A percentile compares a stretch with the other conserved stretches of the same genome.
Evolutionary conservation across 2,797 vertebrate genomes (phyloP).

Genomic region (Coccyzus lansbergi): DNA sequence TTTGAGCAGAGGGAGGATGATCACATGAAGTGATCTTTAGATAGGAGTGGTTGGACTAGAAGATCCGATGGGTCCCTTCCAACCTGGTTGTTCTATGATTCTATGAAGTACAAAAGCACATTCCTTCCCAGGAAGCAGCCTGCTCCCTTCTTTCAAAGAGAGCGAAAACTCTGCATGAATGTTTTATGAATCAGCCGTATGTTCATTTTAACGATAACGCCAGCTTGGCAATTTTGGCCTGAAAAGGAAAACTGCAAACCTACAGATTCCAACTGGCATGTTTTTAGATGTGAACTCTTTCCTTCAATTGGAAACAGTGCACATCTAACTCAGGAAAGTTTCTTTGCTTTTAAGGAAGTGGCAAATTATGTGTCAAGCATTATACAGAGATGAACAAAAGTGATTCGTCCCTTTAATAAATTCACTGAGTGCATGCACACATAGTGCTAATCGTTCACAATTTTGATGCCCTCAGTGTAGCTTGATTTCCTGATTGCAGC

Average conservation of each 20-base stretch:
- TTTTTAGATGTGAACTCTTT: neutral
- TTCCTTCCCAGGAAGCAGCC: slow-evolving; percentile 47
- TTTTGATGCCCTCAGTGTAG: neutral
- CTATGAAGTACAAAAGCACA: slow-evolving; percentile 51
- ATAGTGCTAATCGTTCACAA: neutral
- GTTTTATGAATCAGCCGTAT: slow-evolving; percentile 58
- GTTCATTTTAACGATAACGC: slow-evolving; percentile 37
- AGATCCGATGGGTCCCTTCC: no score
- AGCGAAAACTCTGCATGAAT: slow-evolving; percentile 27
- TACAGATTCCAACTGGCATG: slow-evolving; percentile 15
- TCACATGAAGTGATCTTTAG: no score
- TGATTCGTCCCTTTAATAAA: neutral
- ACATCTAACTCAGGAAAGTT: neutral
- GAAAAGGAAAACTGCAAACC: slow-evolving; percentile 44
- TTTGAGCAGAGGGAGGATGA: slow-evolving; percentile 4
- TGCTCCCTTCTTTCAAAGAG: slow-evolving; percentile 28
- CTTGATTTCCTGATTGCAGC: slow-evolving; percentile 39
- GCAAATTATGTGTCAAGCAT: neutral
- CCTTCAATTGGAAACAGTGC: neutral
- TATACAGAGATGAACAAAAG: neutral
- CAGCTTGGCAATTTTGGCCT: slow-evolving; percentile 49
- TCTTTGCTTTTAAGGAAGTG: slow-evolving; percentile 23
- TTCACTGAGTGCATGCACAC: neutral
- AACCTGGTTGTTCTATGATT: no score
- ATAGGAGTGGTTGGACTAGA: no score